Conservation (phyloP, 2,113 vertebrate species). For the Pedetes capensis region DNA sequence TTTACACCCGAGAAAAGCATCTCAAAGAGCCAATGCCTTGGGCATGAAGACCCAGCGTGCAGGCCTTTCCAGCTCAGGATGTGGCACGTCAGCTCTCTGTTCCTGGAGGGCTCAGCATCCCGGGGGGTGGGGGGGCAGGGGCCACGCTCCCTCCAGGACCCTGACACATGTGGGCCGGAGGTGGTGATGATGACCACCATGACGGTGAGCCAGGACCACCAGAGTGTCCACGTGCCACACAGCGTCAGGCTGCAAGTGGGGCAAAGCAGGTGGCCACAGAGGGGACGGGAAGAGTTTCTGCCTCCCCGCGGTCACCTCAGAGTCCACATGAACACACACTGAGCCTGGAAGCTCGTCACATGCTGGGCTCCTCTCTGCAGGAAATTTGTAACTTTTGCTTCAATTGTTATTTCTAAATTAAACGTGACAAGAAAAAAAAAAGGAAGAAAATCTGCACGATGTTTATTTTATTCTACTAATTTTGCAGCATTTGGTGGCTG, state of each 20-base stretch:
- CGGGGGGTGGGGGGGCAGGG: rapidly evolving
- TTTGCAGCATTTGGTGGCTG: too few relatives aligned
- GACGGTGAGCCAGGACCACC: rapidly evolving
- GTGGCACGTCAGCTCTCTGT: background rate
- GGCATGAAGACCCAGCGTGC: background rate
- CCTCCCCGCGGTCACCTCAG: too few relatives aligned
- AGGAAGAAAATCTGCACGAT: background rate
- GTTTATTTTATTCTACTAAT: too few relatives aligned
- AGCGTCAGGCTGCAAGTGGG: background rate
- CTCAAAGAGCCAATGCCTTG: background rate
- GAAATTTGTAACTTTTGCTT: background rate
- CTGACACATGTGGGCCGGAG: background rate
- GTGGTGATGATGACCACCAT: background rate
- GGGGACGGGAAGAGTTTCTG: background rate
- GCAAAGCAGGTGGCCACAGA: rapidly evolving
- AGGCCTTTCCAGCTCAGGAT: too few relatives aligned
- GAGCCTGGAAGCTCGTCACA: background rate
- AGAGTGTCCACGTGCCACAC: background rate
- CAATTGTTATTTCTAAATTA: background rate
- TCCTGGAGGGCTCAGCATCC: background rate
- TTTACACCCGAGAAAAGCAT: background rate
- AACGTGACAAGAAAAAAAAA: background rate
- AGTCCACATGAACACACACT: background rate
- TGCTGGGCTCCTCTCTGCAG: rapidly evolving
- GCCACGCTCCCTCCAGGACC: background rate